phyloP scores from a whole-genome alignment of 2,113 vertebrate genomes.

The Coracopsis vasa region DNA sequence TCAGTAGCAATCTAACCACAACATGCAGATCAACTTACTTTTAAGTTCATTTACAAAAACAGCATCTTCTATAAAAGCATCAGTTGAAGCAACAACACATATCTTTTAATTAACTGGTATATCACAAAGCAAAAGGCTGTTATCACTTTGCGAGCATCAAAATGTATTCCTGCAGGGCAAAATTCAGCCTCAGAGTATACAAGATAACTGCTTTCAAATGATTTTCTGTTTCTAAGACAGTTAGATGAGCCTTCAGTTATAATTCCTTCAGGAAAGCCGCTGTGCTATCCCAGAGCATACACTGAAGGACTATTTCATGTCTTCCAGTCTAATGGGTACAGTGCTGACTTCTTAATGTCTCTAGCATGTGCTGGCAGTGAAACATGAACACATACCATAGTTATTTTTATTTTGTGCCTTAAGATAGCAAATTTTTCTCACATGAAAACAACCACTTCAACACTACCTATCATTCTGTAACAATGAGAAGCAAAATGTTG shows the following conservation, averaged over 20 bases:
- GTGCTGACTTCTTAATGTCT: neutral
- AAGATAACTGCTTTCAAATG: neutral
- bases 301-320: neutral
- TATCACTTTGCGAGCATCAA: neutral
- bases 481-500: neutral
- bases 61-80: neutral
- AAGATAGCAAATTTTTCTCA: neutral
- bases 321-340: neutral
- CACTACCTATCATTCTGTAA: neutral
- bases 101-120: conserved; percentile 5
- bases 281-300: neutral
- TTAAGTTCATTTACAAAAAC: neutral
- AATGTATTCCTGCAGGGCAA: neutral
- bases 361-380: neutral
- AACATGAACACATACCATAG: neutral
- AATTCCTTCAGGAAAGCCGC: neutral
- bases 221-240: neutral
- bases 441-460: neutral
- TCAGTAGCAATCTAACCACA: neutral
- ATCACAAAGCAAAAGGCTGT: neutral
- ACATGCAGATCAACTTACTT: neutral
- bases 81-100: neutral
- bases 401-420: neutral
- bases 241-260: neutral
- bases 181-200: neutral